These are phyloP conservation scores for Parazoanthus darwini DNA, from an alignment of 92 coral and sea anemone species.

Conservation along the genomic window DNA sequence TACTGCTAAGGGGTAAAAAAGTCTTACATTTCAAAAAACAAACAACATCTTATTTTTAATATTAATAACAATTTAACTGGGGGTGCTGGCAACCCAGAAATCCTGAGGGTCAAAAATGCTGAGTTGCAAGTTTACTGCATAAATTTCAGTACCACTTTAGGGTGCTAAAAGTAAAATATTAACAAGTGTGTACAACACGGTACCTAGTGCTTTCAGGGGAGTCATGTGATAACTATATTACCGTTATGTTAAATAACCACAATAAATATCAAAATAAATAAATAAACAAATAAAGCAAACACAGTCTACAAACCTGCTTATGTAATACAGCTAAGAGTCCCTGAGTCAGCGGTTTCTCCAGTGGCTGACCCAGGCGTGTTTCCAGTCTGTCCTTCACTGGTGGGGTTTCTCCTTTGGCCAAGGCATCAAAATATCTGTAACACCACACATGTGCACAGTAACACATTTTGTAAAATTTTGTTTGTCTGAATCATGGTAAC, in stretches of 20 bases:
- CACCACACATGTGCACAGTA: neutral
- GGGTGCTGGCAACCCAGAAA: too few relatives aligned
- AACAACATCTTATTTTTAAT: too few relatives aligned
- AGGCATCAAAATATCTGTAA: conserved; percentile 92
- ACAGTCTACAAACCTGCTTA: conserved; percentile 69
- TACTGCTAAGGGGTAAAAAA: too few relatives aligned
- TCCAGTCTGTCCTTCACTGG: conserved; percentile 96
- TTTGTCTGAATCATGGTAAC: neutral
- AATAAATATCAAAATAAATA: too few relatives aligned
- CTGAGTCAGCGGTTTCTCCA: conserved; percentile 86
- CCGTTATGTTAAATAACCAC: neutral
- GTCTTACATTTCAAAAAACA: too few relatives aligned
- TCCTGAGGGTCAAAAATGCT: too few relatives aligned
- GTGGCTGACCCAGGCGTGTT: conserved; percentile 83
- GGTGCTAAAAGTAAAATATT: neutral
- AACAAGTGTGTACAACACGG: neutral
- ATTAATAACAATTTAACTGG: too few relatives aligned
- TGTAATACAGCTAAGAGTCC: conserved; percentile 92
- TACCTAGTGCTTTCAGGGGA: too few relatives aligned
- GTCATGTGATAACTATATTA: too few relatives aligned
- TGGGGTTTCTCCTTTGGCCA: conserved; percentile 88
- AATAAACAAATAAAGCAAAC: neutral
- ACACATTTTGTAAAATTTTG: neutral
- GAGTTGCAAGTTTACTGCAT: too few relatives aligned
- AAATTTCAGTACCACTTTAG: too few relatives aligned